Evolutionary conservation across 2,888 invertebrate species (phyloP), one percentile per base, ranked within the genome.

Genomic region (Drosophila testacea): DNA sequence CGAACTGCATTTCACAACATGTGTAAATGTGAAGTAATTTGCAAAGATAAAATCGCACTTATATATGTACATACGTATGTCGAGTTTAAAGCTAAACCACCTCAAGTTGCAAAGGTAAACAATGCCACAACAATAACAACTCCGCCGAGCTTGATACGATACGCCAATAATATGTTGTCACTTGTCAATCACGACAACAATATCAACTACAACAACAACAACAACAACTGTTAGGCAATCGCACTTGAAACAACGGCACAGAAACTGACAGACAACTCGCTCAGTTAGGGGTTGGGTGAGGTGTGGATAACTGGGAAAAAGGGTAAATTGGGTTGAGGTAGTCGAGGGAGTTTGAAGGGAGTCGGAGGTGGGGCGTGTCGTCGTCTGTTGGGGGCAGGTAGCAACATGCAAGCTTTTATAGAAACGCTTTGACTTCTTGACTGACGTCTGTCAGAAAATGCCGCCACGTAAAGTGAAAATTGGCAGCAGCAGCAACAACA

Each of bases 81-180:
- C 9, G 41, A 36, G 36, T 46, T 61, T 34, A 52, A 50, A 46
- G 55, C 44, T 55, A 60, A 56, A 65, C 48, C 77, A 77, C 61
- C 68, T 73, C 64, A 56, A 62, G 77, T 77, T 76, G 77, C 65
- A 70, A 36, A 59, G 79, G 63, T 71, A 77, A 84, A 79, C 82
- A 79, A 73, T 66, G 68, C 34, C 64, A 47, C 57, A 65, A 54
- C 63, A 69, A 64, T 51, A 67, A 51, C 51, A 63, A 73, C 52
- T 62, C 16, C 41, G 65, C 70, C 71, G 61, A 77, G 79, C 65
- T 79, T 76, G 82, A 73, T 79, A 68, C 88, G 77, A 84, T 85
- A 87, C 73, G 87, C 85, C 89, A 88, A 88, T 88, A 87, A 87
- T 84, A 88, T 84, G 87, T 87, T 88, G 87, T 87, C 88, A 88